Conservation (phyloP, 2,888 invertebrate species). For the Frankliniella intonsa region DNA sequence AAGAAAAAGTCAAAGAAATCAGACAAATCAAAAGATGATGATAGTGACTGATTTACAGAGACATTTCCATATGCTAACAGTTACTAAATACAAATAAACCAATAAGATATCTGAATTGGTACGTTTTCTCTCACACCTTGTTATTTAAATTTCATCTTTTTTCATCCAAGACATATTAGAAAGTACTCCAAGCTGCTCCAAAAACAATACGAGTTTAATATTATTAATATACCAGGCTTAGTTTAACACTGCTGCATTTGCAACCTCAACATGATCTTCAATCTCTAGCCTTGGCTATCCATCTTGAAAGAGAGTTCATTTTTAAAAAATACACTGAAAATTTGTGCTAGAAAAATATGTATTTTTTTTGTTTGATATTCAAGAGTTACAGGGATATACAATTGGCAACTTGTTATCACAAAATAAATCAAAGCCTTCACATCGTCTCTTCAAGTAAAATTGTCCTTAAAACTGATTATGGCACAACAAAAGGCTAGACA, state of each 20-base stretch:
- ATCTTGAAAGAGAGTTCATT: background rate
- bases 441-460: background rate
- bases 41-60: background rate
- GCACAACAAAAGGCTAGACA: slow-evolving; percentile 2
- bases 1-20: slow-evolving; percentile 43
- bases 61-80: slow-evolving; percentile 6
- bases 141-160: too few species aligned
- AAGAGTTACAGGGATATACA: background rate
- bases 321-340: background rate
- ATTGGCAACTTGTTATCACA: slow-evolving; percentile 25
- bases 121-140: too few species aligned
- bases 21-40: slow-evolving; percentile 38
- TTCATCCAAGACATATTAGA: too few species aligned
- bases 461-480: background rate
- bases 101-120: background rate
- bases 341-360: slow-evolving; percentile 20
- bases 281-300: too few species aligned
- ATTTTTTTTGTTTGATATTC: slow-evolving; percentile 11
- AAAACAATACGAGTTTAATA: too few species aligned
- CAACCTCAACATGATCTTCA: too few species aligned
- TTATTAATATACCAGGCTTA: too few species aligned
- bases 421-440: slow-evolving; percentile 23
- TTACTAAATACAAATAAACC: background rate
- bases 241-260: too few species aligned
- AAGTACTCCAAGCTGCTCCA: too few species aligned